Evolutionary conservation across 2,113 vertebrate genomes (phyloP).

Genomic region (Archocentrus centrarchus): DNA sequence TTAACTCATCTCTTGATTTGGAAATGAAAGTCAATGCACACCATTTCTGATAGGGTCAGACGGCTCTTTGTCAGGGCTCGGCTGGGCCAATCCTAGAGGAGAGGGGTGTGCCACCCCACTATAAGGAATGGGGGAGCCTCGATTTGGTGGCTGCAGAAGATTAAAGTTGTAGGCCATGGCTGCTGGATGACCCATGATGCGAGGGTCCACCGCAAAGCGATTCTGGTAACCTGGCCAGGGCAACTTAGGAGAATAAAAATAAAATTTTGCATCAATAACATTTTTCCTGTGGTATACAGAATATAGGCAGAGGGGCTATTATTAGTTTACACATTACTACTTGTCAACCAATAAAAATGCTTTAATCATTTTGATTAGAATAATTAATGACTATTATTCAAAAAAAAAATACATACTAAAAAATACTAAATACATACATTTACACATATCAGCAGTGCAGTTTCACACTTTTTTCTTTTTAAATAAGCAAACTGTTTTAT

Average conservation of each 20-base stretch:
- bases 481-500: not conserved
- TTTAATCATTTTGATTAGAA: not conserved
- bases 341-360: no score
- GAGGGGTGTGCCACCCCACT: constrained; percentile 92
- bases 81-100: constrained; percentile 88
- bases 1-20: not conserved
- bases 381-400: not conserved
- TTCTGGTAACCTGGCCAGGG: constrained; percentile 97
- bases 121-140: constrained; percentile 93
- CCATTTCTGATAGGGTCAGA: constrained; percentile 90
- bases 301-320: not conserved
- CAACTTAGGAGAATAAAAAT: constrained; percentile 78
- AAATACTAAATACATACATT: not conserved
- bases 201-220: constrained; percentile 96
- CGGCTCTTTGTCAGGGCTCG: constrained; percentile 91
- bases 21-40: constrained; percentile 62
- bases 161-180: constrained; percentile 99
- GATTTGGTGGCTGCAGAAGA: constrained; percentile 91
- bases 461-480: not conserved
- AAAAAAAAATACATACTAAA: not conserved
- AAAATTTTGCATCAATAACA: not conserved
- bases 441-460: not conserved
- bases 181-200: constrained; percentile 94
- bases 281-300: not conserved
- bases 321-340: not conserved